Base-by-base conservation (phyloP, 1,140 invertebrate species). In the Dendrolimus kikuchii region DNA sequence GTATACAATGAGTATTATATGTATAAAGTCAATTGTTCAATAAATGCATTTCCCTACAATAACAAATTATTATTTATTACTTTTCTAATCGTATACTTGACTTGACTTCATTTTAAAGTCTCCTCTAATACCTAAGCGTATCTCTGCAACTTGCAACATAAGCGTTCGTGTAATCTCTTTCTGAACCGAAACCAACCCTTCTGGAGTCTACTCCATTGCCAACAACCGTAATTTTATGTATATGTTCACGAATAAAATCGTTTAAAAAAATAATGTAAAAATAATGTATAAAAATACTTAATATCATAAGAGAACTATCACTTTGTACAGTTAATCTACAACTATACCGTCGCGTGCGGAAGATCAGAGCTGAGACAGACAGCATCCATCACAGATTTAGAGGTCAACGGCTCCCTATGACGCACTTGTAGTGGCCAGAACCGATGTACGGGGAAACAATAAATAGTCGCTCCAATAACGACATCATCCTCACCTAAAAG, bases 231-330 rank as follows among this genome's bases (percentile, higher is more conserved):
- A 69, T 65, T 73, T 64, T 81, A 80, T 82, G 65, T 80, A 81
- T 71, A 77, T 45, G 67, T 71, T 60, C 68, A 74, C 71, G 75
- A 81, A 79, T 81, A 84, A 77, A 81, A 74, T 79, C 65, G 76
- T 83, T 23, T 53, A 83, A 86, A 83, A 85, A 83, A 75, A 84
- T 84, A 80, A 71, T 81, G 60, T 62, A 58, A 81, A 84, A 82
- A 69, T 74, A 86, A 86, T 80, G 71, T 86, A 86, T 81, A 86
- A 86, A 86, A 86, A 86, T 86, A 84, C 78, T 79, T 77, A 82
- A 63, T 77, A 81, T 81, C 82, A 81, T 83, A 83, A 82, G 78
- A 85, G 68, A 80, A 79, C 80, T 86, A 86, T 86, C 82, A 86
- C 82, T 82, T 86, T 86, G 76, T 86, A 86, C 82, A 81, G 66